These are phyloP conservation scores for Podarcis cretensis DNA, from an alignment of 2,113 vertebrate species.

Conservation along the genomic window DNA sequence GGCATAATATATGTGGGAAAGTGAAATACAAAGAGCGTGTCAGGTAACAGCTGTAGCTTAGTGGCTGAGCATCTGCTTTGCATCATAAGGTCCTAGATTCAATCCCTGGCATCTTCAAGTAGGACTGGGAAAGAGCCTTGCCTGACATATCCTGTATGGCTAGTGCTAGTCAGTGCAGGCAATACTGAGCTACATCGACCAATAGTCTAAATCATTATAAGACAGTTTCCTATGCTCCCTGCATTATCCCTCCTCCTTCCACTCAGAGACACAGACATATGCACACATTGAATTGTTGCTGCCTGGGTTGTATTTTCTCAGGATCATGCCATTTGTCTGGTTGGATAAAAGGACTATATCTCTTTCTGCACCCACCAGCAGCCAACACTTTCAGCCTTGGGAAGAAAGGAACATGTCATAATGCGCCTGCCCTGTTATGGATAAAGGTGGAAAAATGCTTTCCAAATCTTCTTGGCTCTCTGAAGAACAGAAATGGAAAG, in stretches of 20 bases:
- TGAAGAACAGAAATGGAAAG: conserved; percentile 14
- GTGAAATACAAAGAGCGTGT: neutral
- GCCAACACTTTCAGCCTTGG: neutral
- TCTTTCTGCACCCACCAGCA: accelerated
- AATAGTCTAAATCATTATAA: neutral
- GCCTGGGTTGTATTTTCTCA: neutral
- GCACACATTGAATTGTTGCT: neutral
- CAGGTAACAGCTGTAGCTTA: too few relatives aligned
- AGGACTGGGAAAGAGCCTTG: too few relatives aligned
- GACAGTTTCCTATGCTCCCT: neutral
- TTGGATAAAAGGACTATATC: neutral
- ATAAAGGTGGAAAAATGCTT: neutral
- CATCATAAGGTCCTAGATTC: too few relatives aligned
- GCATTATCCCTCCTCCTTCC: neutral
- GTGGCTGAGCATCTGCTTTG: too few relatives aligned
- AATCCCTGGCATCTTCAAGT: too few relatives aligned
- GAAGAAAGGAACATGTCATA: neutral
- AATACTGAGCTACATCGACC: too few relatives aligned
- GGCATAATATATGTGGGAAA: neutral
- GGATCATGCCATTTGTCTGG: accelerated
- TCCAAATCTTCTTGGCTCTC: neutral
- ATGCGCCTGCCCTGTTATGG: neutral
- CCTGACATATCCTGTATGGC: too few relatives aligned
- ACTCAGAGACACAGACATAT: neutral
- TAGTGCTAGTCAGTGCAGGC: too few relatives aligned